Evolutionary conservation across 2,797 vertebrate species (phyloP).

Genomic region (Artibeus lituratus): DNA sequence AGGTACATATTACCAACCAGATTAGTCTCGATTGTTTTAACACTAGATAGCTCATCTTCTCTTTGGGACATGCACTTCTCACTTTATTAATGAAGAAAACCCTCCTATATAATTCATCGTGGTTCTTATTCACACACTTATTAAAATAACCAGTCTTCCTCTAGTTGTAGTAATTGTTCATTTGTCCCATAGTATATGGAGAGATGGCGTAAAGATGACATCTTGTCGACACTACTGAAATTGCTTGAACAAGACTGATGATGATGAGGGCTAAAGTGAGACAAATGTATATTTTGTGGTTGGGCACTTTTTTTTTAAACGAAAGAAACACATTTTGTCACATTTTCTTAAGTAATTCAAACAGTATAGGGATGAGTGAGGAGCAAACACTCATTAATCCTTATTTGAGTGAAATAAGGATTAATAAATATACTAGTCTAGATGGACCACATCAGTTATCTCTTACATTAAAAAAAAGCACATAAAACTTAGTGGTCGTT

Average conservation of each 20-base stretch:
- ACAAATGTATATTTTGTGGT: neutral
- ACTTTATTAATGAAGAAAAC: conserved; percentile 1
- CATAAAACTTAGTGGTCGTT: neutral
- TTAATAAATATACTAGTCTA: neutral
- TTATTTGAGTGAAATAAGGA: neutral
- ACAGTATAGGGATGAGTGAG: neutral
- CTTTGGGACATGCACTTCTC: neutral
- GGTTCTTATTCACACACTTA: neutral
- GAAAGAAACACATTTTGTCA: neutral
- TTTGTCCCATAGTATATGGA: neutral
- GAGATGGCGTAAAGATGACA: neutral
- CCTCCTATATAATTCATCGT: neutral
- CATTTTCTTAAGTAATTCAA: neutral
- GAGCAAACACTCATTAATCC: neutral
- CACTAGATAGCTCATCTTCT: neutral
- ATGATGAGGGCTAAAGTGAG: neutral
- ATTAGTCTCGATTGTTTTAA: neutral
- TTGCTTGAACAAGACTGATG: neutral
- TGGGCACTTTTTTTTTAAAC: neutral
- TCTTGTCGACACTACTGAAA: neutral
- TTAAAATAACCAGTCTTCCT: neutral
- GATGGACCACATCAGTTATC: neutral
- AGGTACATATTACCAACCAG: neutral
- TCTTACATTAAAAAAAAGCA: neutral
- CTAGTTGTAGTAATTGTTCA: neutral